Conservation (phyloP, 2,113 vertebrate genomes). For the Solea senegalensis region DNA sequence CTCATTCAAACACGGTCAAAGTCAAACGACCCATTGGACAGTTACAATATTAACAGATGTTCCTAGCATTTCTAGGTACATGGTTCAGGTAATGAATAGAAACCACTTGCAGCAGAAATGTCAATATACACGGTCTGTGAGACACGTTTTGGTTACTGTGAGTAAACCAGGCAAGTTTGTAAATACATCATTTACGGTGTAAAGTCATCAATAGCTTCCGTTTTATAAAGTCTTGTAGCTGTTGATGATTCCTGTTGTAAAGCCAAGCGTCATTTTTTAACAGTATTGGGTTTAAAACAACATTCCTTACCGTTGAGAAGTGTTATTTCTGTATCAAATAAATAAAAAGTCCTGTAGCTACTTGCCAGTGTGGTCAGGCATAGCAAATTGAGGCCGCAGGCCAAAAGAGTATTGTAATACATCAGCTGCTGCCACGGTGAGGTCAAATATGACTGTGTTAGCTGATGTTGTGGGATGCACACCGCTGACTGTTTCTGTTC, state of each 20-base stretch:
- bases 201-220: constrained; percentile 41
- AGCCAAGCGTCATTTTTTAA: constrained; percentile 6
- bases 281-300: constrained; percentile 17
- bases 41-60: no score
- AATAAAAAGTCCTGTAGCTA: constrained; percentile 4
- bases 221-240: constrained; percentile 34
- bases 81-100: no score
- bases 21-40: no score
- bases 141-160: no score
- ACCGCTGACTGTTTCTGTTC: no score
- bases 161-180: no score
- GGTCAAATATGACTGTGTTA: constrained; percentile 51
- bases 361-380: constrained; percentile 40
- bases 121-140: background rate
- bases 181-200: constrained; percentile 30
- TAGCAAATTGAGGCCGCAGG: constrained; percentile 57
- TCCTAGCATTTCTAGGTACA: no score
- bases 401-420: constrained; percentile 59
- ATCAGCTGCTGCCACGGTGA: constrained; percentile 57
- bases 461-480: constrained; percentile 4
- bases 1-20: no score
- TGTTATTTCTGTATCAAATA: constrained; percentile 5
- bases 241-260: background rate
- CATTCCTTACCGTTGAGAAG: constrained; percentile 6
- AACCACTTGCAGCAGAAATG: no score